phyloP scores from a whole-genome alignment of 1,140 invertebrate genomes.

The Caenorhabditis elegans region DNA sequence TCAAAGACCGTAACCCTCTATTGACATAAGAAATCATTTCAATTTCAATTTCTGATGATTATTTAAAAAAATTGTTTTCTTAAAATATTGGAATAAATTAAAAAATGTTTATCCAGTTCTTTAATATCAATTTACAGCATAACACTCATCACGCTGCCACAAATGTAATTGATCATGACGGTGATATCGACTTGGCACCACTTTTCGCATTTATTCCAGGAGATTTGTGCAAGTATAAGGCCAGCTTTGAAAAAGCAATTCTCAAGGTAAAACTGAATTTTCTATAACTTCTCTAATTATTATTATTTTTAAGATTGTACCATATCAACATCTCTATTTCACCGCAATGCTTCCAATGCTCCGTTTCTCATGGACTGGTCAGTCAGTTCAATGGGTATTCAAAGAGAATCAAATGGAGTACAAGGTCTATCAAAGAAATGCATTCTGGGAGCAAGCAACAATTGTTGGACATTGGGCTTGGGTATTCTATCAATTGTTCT shows the following conservation, averaged over 20 bases:
- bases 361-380: slow-evolving; percentile 59
- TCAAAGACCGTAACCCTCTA: no score
- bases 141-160: slow-evolving; percentile 65
- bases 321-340: slow-evolving; percentile 65
- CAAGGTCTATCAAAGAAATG: slow-evolving; percentile 54
- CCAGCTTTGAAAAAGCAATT: slow-evolving; percentile 56
- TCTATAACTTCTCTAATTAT: background rate
- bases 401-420: slow-evolving; percentile 49
- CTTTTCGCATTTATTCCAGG: slow-evolving; percentile 58
- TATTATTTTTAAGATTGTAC: slow-evolving; percentile 50
- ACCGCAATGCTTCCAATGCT: slow-evolving; percentile 61
- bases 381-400: slow-evolving; percentile 58
- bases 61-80: no score
- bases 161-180: slow-evolving; percentile 64
- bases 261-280: slow-evolving; percentile 47
- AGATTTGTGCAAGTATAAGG: slow-evolving; percentile 61
- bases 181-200: slow-evolving; percentile 63
- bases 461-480: slow-evolving; percentile 59
- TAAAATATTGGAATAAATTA: no score
- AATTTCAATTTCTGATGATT: no score
- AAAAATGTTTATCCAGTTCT: no score
- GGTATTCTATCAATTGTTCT: slow-evolving; percentile 62
- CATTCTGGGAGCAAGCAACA: slow-evolving; percentile 53
- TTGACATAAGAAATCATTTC: no score
- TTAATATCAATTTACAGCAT: slow-evolving; percentile 51